These are phyloP conservation scores for Melanaphis sacchari DNA, from an alignment of 1,140 invertebrate genomes.

Conservation along the genomic window DNA sequence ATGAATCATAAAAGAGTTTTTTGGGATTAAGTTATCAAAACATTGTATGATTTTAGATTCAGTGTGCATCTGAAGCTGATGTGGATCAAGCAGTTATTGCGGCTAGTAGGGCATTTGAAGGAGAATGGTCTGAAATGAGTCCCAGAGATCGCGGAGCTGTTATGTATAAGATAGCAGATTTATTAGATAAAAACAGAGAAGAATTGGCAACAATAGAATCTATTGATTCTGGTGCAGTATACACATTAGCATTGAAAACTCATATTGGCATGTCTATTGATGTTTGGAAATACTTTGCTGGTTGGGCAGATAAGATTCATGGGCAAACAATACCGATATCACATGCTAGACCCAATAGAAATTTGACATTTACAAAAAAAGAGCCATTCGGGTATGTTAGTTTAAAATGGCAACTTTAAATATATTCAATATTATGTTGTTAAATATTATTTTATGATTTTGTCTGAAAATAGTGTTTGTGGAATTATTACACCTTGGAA, in stretches of 20 bases:
- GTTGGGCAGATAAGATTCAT: constrained; percentile 94
- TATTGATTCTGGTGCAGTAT: constrained; percentile 93
- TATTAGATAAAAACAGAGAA: constrained; percentile 93
- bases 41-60: constrained; percentile 66
- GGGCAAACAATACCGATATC: constrained; percentile 90
- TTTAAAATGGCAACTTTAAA: not conserved
- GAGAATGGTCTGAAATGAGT: constrained; percentile 88
- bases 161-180: constrained; percentile 81
- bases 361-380: constrained; percentile 85
- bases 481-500: constrained; percentile 98
- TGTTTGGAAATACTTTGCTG: constrained; percentile 90
- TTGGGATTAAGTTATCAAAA: not conserved
- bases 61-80: constrained; percentile 79
- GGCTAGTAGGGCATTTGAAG: constrained; percentile 86
- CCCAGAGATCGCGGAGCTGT: constrained; percentile 80
- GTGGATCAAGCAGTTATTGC: constrained; percentile 87
- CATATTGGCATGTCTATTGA: constrained; percentile 94
- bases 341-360: constrained; percentile 87
- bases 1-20: not conserved
- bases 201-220: constrained; percentile 92
- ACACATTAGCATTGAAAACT: constrained; percentile 92
- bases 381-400: constrained; percentile 75
- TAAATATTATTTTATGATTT: constrained; percentile 14
- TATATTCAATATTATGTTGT: not conserved
- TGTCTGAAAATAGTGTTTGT: constrained; percentile 73